phyloP scores from a whole-genome alignment of 2,113 vertebrate genomes.

The Mus pahari region DNA sequence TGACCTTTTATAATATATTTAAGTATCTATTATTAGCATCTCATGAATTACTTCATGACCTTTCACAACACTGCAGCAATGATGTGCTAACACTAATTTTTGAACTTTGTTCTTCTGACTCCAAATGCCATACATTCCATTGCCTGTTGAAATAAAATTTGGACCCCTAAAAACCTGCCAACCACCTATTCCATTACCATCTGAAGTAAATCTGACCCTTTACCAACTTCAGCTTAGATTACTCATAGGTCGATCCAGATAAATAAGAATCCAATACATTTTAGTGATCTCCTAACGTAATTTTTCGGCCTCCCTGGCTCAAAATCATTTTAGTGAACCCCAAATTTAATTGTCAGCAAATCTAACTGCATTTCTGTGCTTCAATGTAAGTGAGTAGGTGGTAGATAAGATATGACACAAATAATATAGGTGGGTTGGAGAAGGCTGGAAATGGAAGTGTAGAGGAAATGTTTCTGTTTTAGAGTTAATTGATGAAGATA shows the following conservation, averaged over 20 bases:
- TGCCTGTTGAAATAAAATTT: conserved; percentile 27
- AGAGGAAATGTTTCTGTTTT: neutral
- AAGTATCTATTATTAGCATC: neutral
- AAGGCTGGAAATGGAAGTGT: neutral
- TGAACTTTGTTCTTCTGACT: conserved; percentile 56
- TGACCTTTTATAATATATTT: neutral
- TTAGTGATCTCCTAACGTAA: neutral
- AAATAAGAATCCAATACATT: conserved; percentile 8
- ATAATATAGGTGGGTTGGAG: neutral
- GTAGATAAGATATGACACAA: neutral
- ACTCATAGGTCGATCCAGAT: neutral
- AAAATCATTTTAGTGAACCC: neutral
- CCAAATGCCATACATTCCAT: neutral
- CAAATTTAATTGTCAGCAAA: neutral
- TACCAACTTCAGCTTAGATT: neutral
- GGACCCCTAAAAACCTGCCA: neutral
- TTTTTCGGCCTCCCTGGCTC: neutral
- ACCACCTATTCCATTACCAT: neutral
- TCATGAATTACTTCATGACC: conserved; percentile 16
- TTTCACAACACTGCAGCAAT: conserved; percentile 17
- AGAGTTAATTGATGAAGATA: neutral
- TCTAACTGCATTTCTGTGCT: neutral
- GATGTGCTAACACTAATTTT: conserved; percentile 33
- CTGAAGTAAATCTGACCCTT: neutral
- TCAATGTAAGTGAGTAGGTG: neutral